Percentiles rank a stretch among this genome's conserved stretches.
These are phyloP conservation scores for Xenopus laevis DNA, from an alignment of 2,113 vertebrate species.

Conservation along the genomic window DNA sequence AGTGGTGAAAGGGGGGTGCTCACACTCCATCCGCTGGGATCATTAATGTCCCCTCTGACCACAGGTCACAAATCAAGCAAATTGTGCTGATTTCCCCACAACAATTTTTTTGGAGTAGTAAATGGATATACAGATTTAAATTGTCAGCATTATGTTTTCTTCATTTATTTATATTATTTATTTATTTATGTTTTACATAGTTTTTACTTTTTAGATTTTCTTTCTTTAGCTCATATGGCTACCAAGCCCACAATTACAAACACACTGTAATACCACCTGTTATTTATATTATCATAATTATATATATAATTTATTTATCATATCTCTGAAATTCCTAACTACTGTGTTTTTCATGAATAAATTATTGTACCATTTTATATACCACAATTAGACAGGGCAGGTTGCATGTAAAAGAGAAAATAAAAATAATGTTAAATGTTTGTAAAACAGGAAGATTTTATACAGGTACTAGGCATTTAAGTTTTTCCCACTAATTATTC, in stretches of 20 bases:
- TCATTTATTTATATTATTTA: too few relatives aligned
- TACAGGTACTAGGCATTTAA: too few relatives aligned
- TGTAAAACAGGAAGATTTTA: conserved; percentile 18
- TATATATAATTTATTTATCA: too few relatives aligned
- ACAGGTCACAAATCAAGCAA: too few relatives aligned
- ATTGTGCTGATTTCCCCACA: too few relatives aligned
- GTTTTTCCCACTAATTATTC: too few relatives aligned
- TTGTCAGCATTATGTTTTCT: too few relatives aligned
- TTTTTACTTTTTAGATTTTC: not conserved
- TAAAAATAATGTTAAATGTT: conserved; percentile 30
- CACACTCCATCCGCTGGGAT: too few relatives aligned
- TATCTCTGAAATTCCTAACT: conserved; percentile 40
- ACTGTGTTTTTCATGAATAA: conserved; percentile 45
- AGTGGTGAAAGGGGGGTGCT: too few relatives aligned
- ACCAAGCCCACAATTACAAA: conserved; percentile 28
- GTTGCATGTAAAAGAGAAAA: conserved; percentile 18
- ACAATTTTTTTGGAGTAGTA: too few relatives aligned
- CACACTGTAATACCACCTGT: conserved; percentile 34
- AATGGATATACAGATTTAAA: too few relatives aligned
- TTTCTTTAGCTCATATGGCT: conserved; percentile 30
- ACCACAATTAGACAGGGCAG: conserved; percentile 35
- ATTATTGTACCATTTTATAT: conserved; percentile 40
- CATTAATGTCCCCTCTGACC: too few relatives aligned
- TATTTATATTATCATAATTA: conserved; percentile 39
- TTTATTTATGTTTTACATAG: not conserved